Percentiles rank a stretch among this genome's conserved stretches.
phyloP scores from a whole-genome alignment of 2,113 vertebrate genomes.

The Pithys albifrons region DNA sequence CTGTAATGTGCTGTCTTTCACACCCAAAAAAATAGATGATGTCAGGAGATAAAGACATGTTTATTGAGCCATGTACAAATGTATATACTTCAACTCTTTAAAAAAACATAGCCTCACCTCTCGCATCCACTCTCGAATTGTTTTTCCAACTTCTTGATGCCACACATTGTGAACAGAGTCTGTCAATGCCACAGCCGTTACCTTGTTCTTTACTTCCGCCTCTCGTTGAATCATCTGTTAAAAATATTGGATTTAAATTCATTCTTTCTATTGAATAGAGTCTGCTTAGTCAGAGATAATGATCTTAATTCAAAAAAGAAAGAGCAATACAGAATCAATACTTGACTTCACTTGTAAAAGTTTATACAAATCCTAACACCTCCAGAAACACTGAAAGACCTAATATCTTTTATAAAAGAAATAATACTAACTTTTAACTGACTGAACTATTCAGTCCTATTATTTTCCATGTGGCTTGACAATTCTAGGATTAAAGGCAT shows the following conservation, averaged over 20 bases:
- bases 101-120: conserved; percentile 79
- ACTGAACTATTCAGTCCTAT: conserved; percentile 62
- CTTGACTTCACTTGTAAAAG: conserved; percentile 51
- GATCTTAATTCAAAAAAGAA: conserved; percentile 55
- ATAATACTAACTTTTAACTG: conserved; percentile 67
- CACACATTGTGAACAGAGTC: conserved; percentile 98
- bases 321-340: conserved; percentile 38
- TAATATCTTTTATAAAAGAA: conserved; percentile 70
- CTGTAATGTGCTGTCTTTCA: background rate
- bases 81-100: background rate
- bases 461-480: conserved; percentile 75
- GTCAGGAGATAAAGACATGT: background rate
- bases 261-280: conserved; percentile 20
- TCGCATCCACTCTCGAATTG: conserved; percentile 94
- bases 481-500: conserved; percentile 76
- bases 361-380: conserved; percentile 37
- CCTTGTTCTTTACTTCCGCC: conserved; percentile 88
- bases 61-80: background rate
- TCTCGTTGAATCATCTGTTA: conserved; percentile 97
- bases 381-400: conserved; percentile 58
- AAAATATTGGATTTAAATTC: conserved; percentile 60
- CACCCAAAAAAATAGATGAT: background rate
- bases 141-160: conserved; percentile 94
- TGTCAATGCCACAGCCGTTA: conserved; percentile 92
- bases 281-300: conserved; percentile 69